Evolutionary conservation across 1,140 invertebrate genomes (phyloP), one percentile per base, ranked within the genome.

Genomic region (Sinella curviseta): DNA sequence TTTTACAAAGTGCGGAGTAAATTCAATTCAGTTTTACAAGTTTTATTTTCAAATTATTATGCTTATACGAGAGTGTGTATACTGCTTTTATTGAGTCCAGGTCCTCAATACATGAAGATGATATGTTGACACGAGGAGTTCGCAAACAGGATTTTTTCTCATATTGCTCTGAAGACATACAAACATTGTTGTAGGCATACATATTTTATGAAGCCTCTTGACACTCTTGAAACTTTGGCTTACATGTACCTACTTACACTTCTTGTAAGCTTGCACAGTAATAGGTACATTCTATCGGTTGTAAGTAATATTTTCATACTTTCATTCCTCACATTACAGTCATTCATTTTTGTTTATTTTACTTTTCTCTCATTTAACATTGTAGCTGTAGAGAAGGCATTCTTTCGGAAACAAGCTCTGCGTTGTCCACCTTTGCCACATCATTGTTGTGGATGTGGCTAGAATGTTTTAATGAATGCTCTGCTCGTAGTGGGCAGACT

Each of bases 71-170:
- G 24, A 31, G n/a, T n/a, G n/a, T n/a, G n/a, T n/a, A n/a, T n/a
- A 33, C 26, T 70, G 57, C 14, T 70, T 70, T 70, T 70, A 70
- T 70, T 70, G 65, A 70, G 65, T 70, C 65, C 65, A 70, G 65
- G 65, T 33, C 65, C 65, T 70, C 65, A 70, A 70, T 70, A 70
- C 65, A 70, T 70, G 65, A 70, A 31, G 65, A 31, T 70, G 39
- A 48, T 48, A 12, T 48, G 39, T 48, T 48, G 65, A 70, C 28
- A 70, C 31, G 65, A 70, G 14, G 8, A n/a, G n/a, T 17, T 14
- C 30, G 65, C 8, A 70, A 70, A 70, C 65, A 70, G 65, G 65
- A 70, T 70, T 70, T 70, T 70, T 70, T 33, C 31, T 20, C 20
- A 20, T 20, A 20, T 48, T 20, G 39, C 39, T 48, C 20, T 48